Evolutionary conservation across 2,888 invertebrate genomes (phyloP).

Genomic region (Heteromurus nitidus): DNA sequence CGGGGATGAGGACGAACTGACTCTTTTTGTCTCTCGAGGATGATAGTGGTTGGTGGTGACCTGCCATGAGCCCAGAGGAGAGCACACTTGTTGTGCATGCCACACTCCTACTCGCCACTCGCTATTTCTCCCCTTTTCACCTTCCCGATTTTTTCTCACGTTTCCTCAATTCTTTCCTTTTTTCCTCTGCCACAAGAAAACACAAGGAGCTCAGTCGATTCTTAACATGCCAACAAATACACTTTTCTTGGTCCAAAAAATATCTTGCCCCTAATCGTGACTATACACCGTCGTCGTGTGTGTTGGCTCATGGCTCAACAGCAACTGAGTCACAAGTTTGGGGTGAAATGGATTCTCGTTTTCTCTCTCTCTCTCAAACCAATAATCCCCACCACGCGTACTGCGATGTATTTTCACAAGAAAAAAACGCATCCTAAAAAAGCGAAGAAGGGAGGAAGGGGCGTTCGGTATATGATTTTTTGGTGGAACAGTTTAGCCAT

Average conservation of each 20-base stretch:
- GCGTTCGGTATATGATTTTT: slow-evolving; percentile 33
- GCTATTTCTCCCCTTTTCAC: neutral
- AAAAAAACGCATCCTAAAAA: neutral
- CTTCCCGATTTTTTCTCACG: no score
- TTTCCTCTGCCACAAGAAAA: no score
- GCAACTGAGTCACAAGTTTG: slow-evolving; percentile 42
- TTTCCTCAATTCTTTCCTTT: no score
- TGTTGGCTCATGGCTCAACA: slow-evolving; percentile 2
- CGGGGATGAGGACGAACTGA: neutral
- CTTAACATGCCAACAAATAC: no score
- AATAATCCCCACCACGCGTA: neutral
- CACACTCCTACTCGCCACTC: neutral
- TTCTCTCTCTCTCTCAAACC: neutral
- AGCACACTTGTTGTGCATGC: slow-evolving; percentile 12
- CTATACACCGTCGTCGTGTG: no score
- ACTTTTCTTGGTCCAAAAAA: no score
- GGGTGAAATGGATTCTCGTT: slow-evolving; percentile 42
- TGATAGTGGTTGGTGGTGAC: neutral
- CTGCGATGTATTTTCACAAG: no score
- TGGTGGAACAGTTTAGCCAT: neutral
- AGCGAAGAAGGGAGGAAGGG: slow-evolving; percentile 19
- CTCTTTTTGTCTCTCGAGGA: neutral
- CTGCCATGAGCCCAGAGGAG: slow-evolving; percentile 17
- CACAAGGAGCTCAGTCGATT: no score
- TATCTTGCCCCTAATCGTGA: no score